Conservation (phyloP, 2,888 invertebrate genomes). For the Lordiphosa fenestrarum region DNA sequence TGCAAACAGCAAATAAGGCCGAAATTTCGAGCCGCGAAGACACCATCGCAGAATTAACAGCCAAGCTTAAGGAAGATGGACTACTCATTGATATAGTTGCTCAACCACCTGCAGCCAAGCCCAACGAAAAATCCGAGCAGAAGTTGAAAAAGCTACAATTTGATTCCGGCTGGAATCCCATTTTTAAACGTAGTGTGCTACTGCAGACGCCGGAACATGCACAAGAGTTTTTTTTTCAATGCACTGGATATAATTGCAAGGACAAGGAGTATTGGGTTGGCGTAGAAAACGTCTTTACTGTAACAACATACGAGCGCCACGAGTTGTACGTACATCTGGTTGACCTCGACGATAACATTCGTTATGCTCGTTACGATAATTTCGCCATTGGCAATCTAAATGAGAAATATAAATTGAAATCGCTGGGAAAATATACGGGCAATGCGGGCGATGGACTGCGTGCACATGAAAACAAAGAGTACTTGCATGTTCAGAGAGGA, state of each 20-base stretch:
- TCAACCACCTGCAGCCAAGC: too few species aligned
- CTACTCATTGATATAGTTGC: not conserved
- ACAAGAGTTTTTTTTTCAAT: not conserved
- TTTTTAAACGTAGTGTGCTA: too few species aligned
- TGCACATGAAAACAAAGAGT: not conserved
- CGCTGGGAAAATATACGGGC: conserved; percentile 1
- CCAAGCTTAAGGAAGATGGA: not conserved
- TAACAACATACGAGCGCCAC: not conserved
- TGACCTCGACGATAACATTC: conserved; percentile 1
- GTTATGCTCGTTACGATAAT: conserved; percentile 5
- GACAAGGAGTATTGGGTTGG: conserved; percentile 1
- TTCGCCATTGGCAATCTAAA: not conserved
- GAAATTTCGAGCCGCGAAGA: not conserved
- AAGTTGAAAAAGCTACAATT: too few species aligned
- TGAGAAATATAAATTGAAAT: not conserved
- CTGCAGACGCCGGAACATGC: not conserved
- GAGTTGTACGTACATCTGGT: conserved; percentile 3
- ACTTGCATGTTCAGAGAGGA: too few species aligned
- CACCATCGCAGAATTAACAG: conserved; percentile 1
- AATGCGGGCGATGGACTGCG: conserved; percentile 5
- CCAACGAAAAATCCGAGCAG: not conserved
- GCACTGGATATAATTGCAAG: not conserved
- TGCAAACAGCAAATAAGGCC: not conserved
- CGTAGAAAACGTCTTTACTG: not conserved
- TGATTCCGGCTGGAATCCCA: too few species aligned